A percentile compares a stretch with the other conserved stretches of the same genome.
These are phyloP conservation scores for Boloria selene DNA, from an alignment of 2,888 invertebrate species.

Conservation along the genomic window DNA sequence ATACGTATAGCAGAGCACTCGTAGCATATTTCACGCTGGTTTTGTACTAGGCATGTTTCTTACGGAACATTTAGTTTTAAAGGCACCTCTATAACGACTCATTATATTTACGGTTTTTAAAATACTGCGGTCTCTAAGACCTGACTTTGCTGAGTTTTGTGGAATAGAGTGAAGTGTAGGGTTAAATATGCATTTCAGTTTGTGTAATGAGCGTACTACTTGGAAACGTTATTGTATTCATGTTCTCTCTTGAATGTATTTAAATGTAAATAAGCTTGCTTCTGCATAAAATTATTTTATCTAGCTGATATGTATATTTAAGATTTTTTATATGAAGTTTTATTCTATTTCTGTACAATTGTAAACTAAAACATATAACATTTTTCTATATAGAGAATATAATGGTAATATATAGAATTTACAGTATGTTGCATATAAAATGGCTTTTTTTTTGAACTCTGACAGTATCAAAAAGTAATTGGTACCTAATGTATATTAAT, in stretches of 20 bases:
- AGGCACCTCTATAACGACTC: conserved; percentile 37
- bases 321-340: too few relatives aligned
- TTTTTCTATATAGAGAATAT: too few relatives aligned
- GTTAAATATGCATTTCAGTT: conserved; percentile 12
- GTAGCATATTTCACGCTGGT: conserved; percentile 26
- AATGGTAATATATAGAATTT: too few relatives aligned
- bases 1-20: conserved; percentile 17
- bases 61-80: conserved; percentile 52
- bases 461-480: too few relatives aligned
- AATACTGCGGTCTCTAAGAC: conserved; percentile 12
- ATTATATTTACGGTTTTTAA: conserved; percentile 27
- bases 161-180: conserved; percentile 1
- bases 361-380: too few relatives aligned
- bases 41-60: conserved; percentile 34
- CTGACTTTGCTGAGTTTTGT: conserved; percentile 15
- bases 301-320: not conserved
- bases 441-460: too few relatives aligned
- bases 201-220: conserved; percentile 20
- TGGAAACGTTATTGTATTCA: conserved; percentile 15
- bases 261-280: conserved; percentile 26
- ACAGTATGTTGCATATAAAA: too few relatives aligned
- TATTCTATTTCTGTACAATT: too few relatives aligned
- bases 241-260: conserved; percentile 15
- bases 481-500: too few relatives aligned
- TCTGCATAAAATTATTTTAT: conserved; percentile 19